Percentiles rank a stretch among this genome's conserved stretches.
phyloP scores from a whole-genome alignment of 2,888 invertebrate species.

The Harpagoxenus sublaevis region DNA sequence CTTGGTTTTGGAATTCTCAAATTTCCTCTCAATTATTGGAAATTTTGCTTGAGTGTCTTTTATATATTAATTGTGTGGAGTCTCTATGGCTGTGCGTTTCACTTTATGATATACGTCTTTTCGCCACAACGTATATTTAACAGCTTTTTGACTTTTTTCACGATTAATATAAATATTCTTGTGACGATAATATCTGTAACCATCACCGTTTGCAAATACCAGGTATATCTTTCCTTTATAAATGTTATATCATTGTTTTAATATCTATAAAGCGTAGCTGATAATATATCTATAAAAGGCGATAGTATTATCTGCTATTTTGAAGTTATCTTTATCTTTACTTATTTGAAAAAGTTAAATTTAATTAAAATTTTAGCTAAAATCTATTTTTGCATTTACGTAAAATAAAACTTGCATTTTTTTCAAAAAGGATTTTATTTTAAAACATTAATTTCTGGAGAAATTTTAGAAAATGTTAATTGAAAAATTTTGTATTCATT shows the following conservation, averaged over 20 bases:
- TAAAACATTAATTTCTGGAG: background rate
- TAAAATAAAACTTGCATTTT: background rate
- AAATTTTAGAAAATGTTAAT: background rate
- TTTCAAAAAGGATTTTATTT: background rate
- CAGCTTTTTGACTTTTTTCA: background rate
- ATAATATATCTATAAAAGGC: background rate
- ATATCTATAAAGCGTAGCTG: background rate
- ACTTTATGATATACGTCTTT: background rate
- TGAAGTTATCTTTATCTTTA: background rate
- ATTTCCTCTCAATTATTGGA: background rate
- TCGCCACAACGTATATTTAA: background rate
- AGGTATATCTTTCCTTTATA: slow-evolving; percentile 7
- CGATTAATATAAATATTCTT: background rate
- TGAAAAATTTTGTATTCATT: background rate
- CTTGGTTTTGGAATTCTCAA: background rate
- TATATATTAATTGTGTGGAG: slow-evolving; percentile 14
- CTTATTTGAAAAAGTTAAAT: background rate
- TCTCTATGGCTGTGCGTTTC: background rate
- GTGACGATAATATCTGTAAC: slow-evolving; percentile 6
- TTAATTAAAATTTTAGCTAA: background rate
- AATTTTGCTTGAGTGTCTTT: background rate
- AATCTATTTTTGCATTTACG: background rate
- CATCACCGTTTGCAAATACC: background rate
- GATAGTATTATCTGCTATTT: background rate
- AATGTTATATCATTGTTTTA: background rate